Conservation (phyloP, 2,113 vertebrate species). For the Carassius gibelio region DNA sequence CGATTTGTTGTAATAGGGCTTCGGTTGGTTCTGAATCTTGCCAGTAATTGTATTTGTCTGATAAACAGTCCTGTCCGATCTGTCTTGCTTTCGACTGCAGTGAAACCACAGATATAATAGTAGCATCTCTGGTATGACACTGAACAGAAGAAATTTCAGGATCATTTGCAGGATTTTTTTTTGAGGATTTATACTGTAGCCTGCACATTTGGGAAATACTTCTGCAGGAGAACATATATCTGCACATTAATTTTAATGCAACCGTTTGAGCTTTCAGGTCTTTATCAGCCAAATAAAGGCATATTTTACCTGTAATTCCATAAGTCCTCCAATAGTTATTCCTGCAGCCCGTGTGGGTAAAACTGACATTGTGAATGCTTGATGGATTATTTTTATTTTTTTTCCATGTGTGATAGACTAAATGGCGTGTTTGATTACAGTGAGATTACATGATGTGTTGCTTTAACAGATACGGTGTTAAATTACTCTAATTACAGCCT, state of each 20-base stretch:
- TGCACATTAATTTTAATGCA: not conserved
- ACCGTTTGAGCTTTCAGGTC: too few relatives aligned
- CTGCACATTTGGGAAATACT: not conserved
- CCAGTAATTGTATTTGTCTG: conserved; percentile 7
- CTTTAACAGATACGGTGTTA: conserved; percentile 26
- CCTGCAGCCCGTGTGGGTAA: not conserved
- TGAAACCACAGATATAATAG: not conserved
- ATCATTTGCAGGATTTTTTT: not conserved
- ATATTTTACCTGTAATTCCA: not conserved
- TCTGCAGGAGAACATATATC: not conserved
- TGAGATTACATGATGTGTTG: conserved; percentile 5
- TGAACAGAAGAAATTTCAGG: not conserved
- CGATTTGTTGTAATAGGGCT: not conserved
- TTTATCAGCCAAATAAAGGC: not conserved
- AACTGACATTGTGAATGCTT: not conserved
- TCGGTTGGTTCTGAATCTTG: not conserved
- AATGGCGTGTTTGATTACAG: conserved; percentile 36
- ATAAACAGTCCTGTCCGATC: not conserved
- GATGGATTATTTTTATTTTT: not conserved
- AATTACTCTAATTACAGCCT: conserved; percentile 35
- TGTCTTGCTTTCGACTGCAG: conserved; percentile 5
- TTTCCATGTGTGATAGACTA: not conserved
- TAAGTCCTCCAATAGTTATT: too few relatives aligned
- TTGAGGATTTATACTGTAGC: not conserved
- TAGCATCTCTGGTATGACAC: not conserved